These are phyloP conservation scores for Bergia puertoricense DNA, from an alignment of 92 coral and sea anemone genomes.

Conservation along the genomic window DNA sequence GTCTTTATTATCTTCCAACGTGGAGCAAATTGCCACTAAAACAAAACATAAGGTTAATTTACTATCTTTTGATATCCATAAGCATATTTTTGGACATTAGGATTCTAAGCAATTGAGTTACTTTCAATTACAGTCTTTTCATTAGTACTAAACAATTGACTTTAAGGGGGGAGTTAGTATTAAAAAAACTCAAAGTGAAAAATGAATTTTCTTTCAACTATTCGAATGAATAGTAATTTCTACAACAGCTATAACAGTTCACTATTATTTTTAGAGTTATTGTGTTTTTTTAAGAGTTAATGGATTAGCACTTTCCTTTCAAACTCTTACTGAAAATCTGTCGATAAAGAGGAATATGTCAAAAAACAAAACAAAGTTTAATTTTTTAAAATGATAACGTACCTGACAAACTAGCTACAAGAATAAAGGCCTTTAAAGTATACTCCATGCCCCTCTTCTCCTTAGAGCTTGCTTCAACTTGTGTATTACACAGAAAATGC, in stretches of 20 bases:
- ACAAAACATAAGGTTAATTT: neutral
- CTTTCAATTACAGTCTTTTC: too few species aligned
- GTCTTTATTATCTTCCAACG: neutral
- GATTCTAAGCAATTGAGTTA: too few species aligned
- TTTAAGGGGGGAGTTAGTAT: too few species aligned
- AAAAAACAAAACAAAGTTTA: neutral
- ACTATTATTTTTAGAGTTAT: too few species aligned
- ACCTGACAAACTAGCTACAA: slow-evolving; percentile 2
- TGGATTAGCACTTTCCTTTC: too few species aligned
- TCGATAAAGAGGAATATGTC: neutral
- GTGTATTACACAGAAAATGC: neutral
- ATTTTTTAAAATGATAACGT: neutral
- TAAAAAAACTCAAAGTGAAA: too few species aligned
- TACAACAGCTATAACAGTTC: too few species aligned
- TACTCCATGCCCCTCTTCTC: neutral
- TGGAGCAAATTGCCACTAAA: neutral
- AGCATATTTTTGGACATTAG: too few species aligned
- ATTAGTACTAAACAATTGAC: too few species aligned
- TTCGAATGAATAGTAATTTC: too few species aligned
- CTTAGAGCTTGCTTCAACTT: neutral
- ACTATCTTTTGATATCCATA: neutral
- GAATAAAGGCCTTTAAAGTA: neutral
- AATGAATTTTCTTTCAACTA: too few species aligned
- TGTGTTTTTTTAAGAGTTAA: too few species aligned
- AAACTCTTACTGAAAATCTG: neutral